Percentiles rank a stretch among this genome's conserved stretches.
Conservation (phyloP, 2,797 vertebrate species). For the Sphaeramia orbicularis region DNA sequence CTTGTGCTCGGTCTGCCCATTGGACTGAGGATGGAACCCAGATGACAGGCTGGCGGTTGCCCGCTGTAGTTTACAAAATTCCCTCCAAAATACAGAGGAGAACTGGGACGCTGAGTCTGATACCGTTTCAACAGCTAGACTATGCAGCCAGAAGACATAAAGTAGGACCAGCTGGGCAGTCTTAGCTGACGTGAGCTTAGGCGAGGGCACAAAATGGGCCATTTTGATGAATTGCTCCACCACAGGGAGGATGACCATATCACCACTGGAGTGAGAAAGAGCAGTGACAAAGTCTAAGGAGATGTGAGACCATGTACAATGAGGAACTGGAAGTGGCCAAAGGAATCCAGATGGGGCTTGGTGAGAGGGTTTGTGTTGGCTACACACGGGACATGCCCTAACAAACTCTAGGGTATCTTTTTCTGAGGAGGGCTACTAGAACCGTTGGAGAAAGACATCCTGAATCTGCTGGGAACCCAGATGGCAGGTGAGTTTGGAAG, state of each 20-base stretch:
- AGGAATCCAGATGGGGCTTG: too few species aligned
- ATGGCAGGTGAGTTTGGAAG: too few species aligned
- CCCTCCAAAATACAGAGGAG: too few species aligned
- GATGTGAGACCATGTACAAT: not conserved
- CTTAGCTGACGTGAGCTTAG: not conserved
- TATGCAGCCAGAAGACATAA: too few species aligned
- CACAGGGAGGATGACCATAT: not conserved
- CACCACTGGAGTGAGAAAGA: not conserved
- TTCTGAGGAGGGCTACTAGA: too few species aligned
- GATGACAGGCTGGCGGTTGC: not conserved
- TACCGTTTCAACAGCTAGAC: too few species aligned
- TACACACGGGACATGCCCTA: too few species aligned
- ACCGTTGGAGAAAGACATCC: not conserved
- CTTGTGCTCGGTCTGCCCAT: not conserved
- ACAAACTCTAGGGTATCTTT: too few species aligned
- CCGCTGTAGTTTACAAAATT: too few species aligned
- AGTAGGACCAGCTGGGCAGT: not conserved
- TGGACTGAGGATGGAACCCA: not conserved
- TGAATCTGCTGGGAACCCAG: too few species aligned
- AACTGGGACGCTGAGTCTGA: too few species aligned
- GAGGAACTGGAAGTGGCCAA: not conserved
- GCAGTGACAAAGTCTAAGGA: not conserved
- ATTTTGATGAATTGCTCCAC: not conserved
- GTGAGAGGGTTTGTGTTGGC: too few species aligned
- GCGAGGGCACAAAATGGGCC: not conserved